A percentile compares a stretch with the other conserved stretches of the same genome.
Conservation (phyloP, 2,113 vertebrate species). For the Heterochromis multidens region DNA sequence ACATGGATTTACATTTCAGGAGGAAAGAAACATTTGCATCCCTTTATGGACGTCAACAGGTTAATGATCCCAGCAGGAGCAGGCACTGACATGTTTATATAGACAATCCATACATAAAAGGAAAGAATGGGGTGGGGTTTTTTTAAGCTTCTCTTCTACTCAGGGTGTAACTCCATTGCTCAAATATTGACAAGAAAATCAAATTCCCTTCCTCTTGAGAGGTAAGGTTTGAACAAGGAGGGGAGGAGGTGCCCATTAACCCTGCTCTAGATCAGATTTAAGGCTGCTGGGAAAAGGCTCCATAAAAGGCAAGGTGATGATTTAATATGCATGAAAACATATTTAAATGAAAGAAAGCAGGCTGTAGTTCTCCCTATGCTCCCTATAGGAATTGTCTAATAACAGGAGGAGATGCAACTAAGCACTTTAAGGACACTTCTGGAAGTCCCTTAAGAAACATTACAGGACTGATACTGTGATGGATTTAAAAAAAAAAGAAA, state of each 20-base stretch:
- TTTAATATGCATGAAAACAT: not conserved
- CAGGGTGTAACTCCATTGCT: not conserved
- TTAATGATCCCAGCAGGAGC: not conserved
- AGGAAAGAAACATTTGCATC: not conserved
- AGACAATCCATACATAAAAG: slow-evolving; percentile 1
- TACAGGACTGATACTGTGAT: not conserved
- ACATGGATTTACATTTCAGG: not conserved
- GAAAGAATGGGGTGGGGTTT: not conserved
- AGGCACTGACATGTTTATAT: not conserved
- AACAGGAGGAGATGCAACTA: not conserved
- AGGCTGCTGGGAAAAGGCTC: not conserved
- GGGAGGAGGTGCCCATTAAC: not conserved
- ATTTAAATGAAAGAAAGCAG: not conserved
- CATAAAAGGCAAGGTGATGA: not conserved
- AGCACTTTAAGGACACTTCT: not conserved
- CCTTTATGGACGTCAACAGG: not conserved
- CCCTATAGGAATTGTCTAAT: not conserved
- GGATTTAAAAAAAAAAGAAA: not conserved
- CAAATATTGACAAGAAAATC: not conserved
- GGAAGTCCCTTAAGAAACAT: not conserved
- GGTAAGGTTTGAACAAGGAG: not conserved
- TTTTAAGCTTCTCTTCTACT: not conserved
- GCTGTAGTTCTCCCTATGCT: not conserved
- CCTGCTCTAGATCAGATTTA: not conserved
- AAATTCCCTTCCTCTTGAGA: not conserved